A percentile compares a stretch with the other conserved stretches of the same genome.
These are phyloP conservation scores for Xenus cinereus DNA, from an alignment of 2,113 vertebrate genomes.

Conservation along the genomic window DNA sequence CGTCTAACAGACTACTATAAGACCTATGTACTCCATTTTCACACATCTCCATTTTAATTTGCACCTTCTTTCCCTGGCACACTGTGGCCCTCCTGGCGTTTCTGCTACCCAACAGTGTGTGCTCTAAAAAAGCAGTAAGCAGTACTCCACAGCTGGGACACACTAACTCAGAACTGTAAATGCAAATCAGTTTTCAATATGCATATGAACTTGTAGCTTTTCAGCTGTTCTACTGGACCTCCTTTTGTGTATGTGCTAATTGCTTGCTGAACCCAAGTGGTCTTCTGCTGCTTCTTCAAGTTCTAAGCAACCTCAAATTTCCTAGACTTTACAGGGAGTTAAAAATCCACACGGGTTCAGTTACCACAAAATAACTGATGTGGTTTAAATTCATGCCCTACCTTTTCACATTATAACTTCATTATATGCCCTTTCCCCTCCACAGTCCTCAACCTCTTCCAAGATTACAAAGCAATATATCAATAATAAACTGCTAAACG, in stretches of 20 bases:
- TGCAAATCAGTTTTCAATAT: not conserved
- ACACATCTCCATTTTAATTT: not conserved
- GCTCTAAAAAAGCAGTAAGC: not conserved
- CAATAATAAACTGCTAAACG: not conserved
- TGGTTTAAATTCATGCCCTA: not conserved
- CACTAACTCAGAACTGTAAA: not conserved
- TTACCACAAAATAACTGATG: not conserved
- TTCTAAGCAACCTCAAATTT: not conserved
- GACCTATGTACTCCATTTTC: not conserved
- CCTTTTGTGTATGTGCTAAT: not conserved
- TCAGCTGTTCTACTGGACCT: not conserved
- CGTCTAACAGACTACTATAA: not conserved
- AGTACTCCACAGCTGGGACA: not conserved
- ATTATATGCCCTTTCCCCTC: not conserved
- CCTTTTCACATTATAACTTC: not conserved
- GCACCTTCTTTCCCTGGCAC: not conserved
- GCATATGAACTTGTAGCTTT: not conserved
- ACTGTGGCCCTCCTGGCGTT: not conserved
- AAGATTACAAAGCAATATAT: not conserved
- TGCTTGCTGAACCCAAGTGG: not conserved
- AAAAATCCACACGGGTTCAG: not conserved
- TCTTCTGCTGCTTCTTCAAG: not conserved
- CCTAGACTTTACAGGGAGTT: not conserved
- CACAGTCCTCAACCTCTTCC: not conserved
- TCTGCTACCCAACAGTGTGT: not conserved